These are phyloP conservation scores for Machimus atricapillus DNA, from an alignment of 2,888 invertebrate species.

Conservation along the genomic window DNA sequence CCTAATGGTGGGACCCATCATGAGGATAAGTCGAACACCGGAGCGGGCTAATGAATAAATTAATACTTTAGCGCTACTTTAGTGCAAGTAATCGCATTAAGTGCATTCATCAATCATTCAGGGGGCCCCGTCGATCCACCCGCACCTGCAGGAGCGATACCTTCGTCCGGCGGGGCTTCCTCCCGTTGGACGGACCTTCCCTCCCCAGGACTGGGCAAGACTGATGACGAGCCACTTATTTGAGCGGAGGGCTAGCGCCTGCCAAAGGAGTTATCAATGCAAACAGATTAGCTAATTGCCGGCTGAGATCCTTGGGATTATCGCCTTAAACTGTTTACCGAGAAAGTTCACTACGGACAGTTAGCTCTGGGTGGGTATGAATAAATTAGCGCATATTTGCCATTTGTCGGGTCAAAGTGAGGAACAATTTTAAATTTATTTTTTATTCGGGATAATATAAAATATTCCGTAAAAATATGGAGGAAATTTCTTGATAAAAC, in stretches of 20 bases:
- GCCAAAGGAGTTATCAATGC: slow-evolving; percentile 11
- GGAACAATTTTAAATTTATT: background rate
- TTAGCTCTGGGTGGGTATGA: background rate
- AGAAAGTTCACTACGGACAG: background rate
- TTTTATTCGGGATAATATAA: background rate
- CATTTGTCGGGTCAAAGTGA: background rate
- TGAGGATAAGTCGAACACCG: slow-evolving; percentile 2
- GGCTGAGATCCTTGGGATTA: background rate
- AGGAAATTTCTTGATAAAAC: no score
- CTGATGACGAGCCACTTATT: background rate
- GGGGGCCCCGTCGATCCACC: background rate
- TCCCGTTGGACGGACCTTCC: background rate
- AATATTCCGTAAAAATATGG: no score
- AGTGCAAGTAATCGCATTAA: slow-evolving; percentile 46
- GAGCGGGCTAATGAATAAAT: slow-evolving; percentile 45
- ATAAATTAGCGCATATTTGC: background rate
- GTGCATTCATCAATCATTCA: slow-evolving; percentile 48
- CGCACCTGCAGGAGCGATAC: background rate
- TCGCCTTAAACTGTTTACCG: background rate
- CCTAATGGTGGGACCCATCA: background rate
- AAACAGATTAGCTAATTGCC: slow-evolving; percentile 18
- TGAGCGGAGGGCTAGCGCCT: background rate
- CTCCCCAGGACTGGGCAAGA: background rate
- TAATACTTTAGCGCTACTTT: slow-evolving; percentile 42
- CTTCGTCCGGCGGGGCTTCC: background rate